Evolutionary conservation across 2,113 vertebrate species (phyloP).

Genomic region (Vicugna pacos): DNA sequence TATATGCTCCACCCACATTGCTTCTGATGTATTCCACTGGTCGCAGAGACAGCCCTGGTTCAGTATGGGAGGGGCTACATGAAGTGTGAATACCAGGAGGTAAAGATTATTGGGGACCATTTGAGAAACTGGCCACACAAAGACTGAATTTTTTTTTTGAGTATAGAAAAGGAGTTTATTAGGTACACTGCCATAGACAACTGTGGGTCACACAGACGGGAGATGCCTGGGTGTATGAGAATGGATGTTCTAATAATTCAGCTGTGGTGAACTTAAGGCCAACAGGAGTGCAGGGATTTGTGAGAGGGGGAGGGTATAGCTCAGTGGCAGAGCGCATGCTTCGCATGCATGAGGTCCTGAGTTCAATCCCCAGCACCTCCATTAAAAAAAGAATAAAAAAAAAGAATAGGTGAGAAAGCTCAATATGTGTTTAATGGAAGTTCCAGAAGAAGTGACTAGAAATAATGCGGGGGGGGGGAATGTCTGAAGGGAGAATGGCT

Average conservation of each 20-base stretch:
- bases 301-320: too few species aligned
- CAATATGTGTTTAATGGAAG: background rate
- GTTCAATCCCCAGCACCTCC: too few species aligned
- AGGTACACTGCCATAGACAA: too few species aligned
- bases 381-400: too few species aligned
- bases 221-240: background rate
- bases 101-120: background rate
- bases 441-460: background rate
- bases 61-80: background rate
- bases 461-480: background rate
- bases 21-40: background rate
- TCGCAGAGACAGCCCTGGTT: background rate
- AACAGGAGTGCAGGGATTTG: background rate
- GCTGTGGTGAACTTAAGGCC: background rate
- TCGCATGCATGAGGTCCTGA: too few species aligned
- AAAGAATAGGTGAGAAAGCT: background rate
- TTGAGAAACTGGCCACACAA: background rate
- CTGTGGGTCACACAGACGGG: too few species aligned
- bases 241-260: background rate
- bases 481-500: background rate
- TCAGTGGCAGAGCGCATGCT: too few species aligned
- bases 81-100: background rate
- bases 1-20: too few species aligned
- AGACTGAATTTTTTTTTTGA: background rate
- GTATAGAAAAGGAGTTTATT: too few species aligned